Base-by-base conservation (phyloP, 2,797 vertebrate genomes). In the Malurus leucopterus region DNA sequence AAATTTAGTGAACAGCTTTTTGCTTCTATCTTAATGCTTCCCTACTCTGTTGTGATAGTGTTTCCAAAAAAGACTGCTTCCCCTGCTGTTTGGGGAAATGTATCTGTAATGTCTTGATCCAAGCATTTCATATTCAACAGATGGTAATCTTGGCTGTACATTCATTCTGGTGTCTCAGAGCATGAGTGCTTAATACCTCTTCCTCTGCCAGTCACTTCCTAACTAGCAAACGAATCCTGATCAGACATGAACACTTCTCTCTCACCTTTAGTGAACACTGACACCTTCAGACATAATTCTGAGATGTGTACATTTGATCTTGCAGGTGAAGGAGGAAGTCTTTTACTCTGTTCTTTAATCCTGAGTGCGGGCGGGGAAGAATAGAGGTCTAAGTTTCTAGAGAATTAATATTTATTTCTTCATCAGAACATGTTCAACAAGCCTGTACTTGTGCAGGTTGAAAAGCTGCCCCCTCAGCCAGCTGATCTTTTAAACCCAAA, bases 91-190 rank as follows among this genome's bases (percentile, higher is more conserved):
- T 96, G 76, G 96, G 95, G 95, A 96, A 94, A 96, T 96, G 94
- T 93, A 95, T 94, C 95, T 95, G 36, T 92, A 96, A 96, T 96
- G 92, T 93, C 95, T 96, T 91, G 96, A 96, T 97, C 95, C 96
- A 97, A 96, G 80, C 85, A 93, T 96, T 96, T 97, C 95, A 96
- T 96, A 97, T 96, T 96, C 95, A 97, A 94, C 96, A 97, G 97
- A 97, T 96, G 97, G 96, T 91, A 92, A 95, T 96, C 89, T 96
- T 97, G 96, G 97, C 96, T 95, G 53, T 54, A 88, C 51, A 79
- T 58, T 94, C 71, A 76, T 65, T 80, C 84, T 82, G 65, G 78
- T 94, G 96, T 96, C 95, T 94, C 94, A 83, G 89, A 95, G 92
- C 43, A 78, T 54, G 61, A 92, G 89, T 82, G 67, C 75, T 96